Base-by-base conservation (phyloP, 1,140 invertebrate species). In the Chionoecetes opilio region DNA sequence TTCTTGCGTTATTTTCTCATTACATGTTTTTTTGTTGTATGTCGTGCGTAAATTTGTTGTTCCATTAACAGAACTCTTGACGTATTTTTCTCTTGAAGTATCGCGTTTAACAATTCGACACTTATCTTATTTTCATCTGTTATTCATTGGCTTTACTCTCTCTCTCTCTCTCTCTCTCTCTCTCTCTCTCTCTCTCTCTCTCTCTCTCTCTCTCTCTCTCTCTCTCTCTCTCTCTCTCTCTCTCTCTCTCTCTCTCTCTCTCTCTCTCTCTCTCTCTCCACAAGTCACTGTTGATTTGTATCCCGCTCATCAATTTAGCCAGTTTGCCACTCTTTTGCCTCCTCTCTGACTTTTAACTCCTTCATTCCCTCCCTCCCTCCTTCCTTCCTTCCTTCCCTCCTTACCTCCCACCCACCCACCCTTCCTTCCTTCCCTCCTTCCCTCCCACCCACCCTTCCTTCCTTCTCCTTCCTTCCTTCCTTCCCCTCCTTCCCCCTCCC, bases 161-260 rank as follows among this genome's bases (percentile, higher is more conserved):
- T n/a, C 6, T 75, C 6, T 21, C 3, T 75, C 21, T 11, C n/a
- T 75, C 8, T 75, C 6, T 75, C 21, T 46, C 14, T 46, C 41
- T 46, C 41, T 46, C 5, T 75, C 21, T 75, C 53, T 26, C 2
- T 9, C 2, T 26, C 53, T 63, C 63, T n/a, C n/a, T n/a, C 63
- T 75, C 21, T n/a, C 63, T 26, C 63, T n/a, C n/a, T 75, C 63
- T 75, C 63, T 75, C 63, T 75, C 63, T 75, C 63, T 75, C 63
- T 75, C 63, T 75, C 63, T 75, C 63, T 75, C 63, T 75, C 63
- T 75, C 63, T 75, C 63, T 75, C 63, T 75, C 63, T 75, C 63
- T 75, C 63, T 75, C 63, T 75, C 63, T 75, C 63, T 75, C 63
- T 75, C 63, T 75, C 63, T 75, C 63, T 75, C 63, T 75, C 63